Percentiles rank a stretch among this genome's conserved stretches.
phyloP scores from a whole-genome alignment of 2,888 invertebrate species.

The Synergus laeviventris region DNA sequence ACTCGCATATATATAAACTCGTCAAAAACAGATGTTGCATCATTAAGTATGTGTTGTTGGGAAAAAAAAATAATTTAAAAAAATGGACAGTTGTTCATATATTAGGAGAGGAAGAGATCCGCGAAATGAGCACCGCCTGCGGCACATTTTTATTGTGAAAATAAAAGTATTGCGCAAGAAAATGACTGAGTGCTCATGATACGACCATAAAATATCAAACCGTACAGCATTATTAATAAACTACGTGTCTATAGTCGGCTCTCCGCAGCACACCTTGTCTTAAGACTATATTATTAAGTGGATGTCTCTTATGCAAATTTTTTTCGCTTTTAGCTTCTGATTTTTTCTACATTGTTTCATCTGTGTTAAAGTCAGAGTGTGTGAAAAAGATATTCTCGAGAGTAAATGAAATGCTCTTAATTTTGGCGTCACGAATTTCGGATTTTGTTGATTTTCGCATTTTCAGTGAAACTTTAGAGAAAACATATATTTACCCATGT shows the following conservation, averaged over 20 bases:
- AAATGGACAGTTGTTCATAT: conserved; percentile 8
- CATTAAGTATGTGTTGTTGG: too few species aligned
- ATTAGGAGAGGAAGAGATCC: conserved; percentile 4
- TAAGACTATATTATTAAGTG: conserved; percentile 7
- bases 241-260: conserved; percentile 59
- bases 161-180: conserved; percentile 71
- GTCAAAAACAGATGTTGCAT: too few species aligned
- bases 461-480: conserved; percentile 16
- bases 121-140: conserved; percentile 55
- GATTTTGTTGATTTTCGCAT: conserved; percentile 10
- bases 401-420: not conserved
- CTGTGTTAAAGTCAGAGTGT: too few species aligned
- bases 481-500: conserved; percentile 36
- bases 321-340: too few species aligned
- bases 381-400: too few species aligned
- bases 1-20: too few species aligned
- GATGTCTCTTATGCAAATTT: not conserved
- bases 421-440: too few species aligned
- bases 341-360: too few species aligned
- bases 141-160: conserved; percentile 64
- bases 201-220: conserved; percentile 69
- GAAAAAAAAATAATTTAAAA: conserved; percentile 1
- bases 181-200: conserved; percentile 67
- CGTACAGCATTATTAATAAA: conserved; percentile 72
- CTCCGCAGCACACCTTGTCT: conserved; percentile 39